phyloP scores from a whole-genome alignment of 2,797 vertebrate species.

The Intellagama lesueurii region DNA sequence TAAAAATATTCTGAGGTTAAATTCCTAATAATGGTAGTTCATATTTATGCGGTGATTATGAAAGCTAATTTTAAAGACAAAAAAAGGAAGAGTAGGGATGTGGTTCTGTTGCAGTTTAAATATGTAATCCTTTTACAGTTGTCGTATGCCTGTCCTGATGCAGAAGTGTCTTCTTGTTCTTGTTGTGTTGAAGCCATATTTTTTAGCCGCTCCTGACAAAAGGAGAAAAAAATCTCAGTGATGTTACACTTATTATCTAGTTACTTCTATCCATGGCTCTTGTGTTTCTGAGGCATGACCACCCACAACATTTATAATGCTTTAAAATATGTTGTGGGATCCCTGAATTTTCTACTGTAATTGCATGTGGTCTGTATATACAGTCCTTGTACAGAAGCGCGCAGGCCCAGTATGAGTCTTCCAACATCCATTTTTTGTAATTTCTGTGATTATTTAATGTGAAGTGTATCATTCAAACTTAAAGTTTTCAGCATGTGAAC shows the following conservation, averaged over 20 bases:
- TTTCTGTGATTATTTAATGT: not conserved
- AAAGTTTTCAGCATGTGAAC: not conserved
- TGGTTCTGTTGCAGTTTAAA: not conserved
- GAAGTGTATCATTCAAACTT: not conserved
- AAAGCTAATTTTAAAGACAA: not conserved
- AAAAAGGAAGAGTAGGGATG: not conserved
- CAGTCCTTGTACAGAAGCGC: not conserved
- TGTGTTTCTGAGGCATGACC: not conserved
- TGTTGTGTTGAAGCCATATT: not conserved
- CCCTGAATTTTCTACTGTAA: not conserved
- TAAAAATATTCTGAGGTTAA: conserved; percentile 29
- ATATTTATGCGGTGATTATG: not conserved
- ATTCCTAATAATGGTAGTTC: conserved; percentile 21
- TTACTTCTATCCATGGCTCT: not conserved
- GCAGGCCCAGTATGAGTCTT: not conserved
- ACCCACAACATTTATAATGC: not conserved
- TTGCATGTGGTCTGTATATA: not conserved
- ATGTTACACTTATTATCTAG: not conserved
- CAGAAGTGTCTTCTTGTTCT: not conserved
- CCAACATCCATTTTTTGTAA: not conserved
- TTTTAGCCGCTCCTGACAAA: not conserved
- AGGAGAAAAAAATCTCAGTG: not conserved
- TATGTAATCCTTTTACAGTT: not conserved
- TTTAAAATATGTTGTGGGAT: not conserved
- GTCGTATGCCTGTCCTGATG: not conserved